Conservation (phyloP, 2,888 invertebrate species). For the Drosophila buzzatii region DNA sequence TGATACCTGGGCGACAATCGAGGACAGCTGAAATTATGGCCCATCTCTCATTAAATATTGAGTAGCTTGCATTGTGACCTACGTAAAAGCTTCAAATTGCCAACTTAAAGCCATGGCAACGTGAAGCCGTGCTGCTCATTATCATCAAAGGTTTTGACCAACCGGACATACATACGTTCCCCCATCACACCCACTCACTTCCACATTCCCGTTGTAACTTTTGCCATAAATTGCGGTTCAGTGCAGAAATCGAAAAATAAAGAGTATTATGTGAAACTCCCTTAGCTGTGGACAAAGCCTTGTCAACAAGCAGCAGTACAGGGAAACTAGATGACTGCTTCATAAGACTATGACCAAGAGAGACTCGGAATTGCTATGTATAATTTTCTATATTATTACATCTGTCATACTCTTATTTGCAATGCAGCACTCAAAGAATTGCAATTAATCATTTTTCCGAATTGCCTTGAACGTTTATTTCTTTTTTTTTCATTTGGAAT, state of each 20-base stretch:
- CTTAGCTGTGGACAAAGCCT: background rate
- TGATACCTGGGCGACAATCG: constrained; percentile 12
- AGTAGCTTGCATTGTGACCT: constrained; percentile 6
- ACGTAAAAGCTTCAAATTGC: constrained; percentile 6
- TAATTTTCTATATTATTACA: background rate
- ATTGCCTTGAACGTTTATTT: background rate
- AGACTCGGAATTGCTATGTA: background rate
- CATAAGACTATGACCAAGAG: background rate
- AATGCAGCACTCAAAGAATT: background rate
- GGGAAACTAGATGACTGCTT: no score
- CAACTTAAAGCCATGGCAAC: constrained; percentile 31
- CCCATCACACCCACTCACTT: background rate
- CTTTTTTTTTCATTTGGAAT: background rate
- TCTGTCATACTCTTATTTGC: background rate
- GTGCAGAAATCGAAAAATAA: background rate
- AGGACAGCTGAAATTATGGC: constrained; percentile 36
- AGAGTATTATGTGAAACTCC: background rate
- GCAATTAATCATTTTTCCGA: background rate
- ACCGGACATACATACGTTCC: background rate
- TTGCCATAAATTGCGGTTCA: background rate
- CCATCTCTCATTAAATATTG: constrained; percentile 40
- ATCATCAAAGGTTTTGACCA: constrained; percentile 17
- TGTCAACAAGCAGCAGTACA: no score
- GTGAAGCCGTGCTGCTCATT: constrained; percentile 1
- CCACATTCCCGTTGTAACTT: background rate